Percentiles rank a stretch among this genome's conserved stretches.
Conservation (phyloP, 1,140 invertebrate genomes). For the Sitobion miscanthi region DNA sequence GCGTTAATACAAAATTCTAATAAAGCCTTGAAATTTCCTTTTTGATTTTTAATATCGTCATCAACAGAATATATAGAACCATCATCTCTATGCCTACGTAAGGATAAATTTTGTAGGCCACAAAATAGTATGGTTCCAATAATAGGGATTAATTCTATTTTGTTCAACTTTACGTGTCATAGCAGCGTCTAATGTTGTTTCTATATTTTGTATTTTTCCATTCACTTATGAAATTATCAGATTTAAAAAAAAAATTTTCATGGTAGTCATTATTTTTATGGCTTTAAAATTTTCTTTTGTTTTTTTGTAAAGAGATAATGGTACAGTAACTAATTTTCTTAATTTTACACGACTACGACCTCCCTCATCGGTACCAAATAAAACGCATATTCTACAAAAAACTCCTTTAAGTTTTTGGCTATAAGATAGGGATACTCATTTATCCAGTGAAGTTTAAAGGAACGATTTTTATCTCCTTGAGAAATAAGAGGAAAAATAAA, state of each 20-base stretch:
- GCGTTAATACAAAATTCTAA: slow-evolving; percentile 59
- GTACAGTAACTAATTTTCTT: slow-evolving; percentile 28
- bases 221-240: slow-evolving; percentile 31
- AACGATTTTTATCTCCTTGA: not conserved
- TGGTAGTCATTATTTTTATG: slow-evolving; percentile 36
- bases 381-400: slow-evolving; percentile 24
- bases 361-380: slow-evolving; percentile 26
- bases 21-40: slow-evolving; percentile 61
- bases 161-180: not conserved
- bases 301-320: slow-evolving; percentile 45
- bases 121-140: no score
- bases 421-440: slow-evolving; percentile 30
- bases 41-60: not conserved
- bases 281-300: slow-evolving; percentile 24
- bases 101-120: no score
- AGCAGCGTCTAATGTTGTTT: slow-evolving; percentile 32
- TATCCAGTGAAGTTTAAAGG: slow-evolving; percentile 39
- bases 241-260: slow-evolving; percentile 33
- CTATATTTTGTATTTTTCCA: slow-evolving; percentile 42
- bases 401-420: slow-evolving; percentile 6
- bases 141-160: no score
- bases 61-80: no score
- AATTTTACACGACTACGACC: slow-evolving; percentile 29
- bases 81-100: no score
- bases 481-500: not conserved